Percentiles rank a stretch among this genome's conserved stretches.
phyloP scores from a whole-genome alignment of 2,797 vertebrate species.

The Hirundo rustica region DNA sequence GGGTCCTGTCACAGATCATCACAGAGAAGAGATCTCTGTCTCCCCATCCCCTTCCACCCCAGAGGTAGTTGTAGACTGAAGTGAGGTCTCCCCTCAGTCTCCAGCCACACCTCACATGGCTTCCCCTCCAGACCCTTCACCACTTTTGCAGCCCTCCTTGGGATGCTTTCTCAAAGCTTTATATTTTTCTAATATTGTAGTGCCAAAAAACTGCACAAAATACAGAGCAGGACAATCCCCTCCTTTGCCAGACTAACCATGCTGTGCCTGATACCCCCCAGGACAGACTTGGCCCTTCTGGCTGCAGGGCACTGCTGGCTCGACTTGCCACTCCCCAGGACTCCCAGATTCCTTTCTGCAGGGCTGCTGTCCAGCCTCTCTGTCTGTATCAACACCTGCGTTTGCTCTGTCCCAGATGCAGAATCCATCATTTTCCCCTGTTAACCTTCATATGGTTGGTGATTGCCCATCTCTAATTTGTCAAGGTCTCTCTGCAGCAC shows the following conservation, averaged over 20 bases:
- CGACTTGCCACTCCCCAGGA: neutral
- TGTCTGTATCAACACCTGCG: rapidly evolving
- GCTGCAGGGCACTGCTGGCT: neutral
- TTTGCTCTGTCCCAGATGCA: neutral
- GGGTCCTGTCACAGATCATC: neutral
- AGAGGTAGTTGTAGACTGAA: neutral
- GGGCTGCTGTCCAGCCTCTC: neutral
- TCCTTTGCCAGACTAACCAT: rapidly evolving
- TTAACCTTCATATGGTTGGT: too few relatives aligned
- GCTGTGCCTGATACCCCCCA: neutral
- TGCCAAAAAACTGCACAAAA: neutral
- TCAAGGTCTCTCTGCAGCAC: rapidly evolving
- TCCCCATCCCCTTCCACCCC: rapidly evolving
- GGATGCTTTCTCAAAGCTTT: neutral
- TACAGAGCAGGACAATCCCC: neutral
- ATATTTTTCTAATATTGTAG: neutral
- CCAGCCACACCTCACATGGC: too few relatives aligned
- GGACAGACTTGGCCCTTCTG: rapidly evolving
- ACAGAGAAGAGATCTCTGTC: neutral
- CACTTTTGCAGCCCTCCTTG: neutral
- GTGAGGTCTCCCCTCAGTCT: neutral
- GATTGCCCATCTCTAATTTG: neutral
- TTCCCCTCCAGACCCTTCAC: neutral
- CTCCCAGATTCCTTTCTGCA: rapidly evolving
- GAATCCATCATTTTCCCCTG: neutral